These are phyloP conservation scores for Drosophila malerkotliana DNA, from an alignment of 1,140 invertebrate species.

Conservation along the genomic window DNA sequence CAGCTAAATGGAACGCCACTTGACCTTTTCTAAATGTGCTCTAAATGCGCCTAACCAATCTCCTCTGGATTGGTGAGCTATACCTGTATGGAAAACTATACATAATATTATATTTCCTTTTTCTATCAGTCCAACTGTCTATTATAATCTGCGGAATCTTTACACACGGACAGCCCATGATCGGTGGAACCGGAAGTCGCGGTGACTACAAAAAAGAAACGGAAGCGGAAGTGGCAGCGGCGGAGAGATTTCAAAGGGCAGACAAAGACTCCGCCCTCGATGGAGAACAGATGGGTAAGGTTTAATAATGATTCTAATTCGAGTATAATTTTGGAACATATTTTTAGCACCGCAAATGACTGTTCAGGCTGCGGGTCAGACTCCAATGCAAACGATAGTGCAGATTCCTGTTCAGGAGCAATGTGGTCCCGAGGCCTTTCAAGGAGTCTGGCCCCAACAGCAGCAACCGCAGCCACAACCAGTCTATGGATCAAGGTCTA, in stretches of 20 bases:
- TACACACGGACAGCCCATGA: constrained; percentile 25
- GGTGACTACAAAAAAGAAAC: constrained; percentile 1
- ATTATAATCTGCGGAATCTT: constrained; percentile 26
- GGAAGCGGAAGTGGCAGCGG: background rate
- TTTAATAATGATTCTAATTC: background rate
- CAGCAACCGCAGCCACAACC: constrained; percentile 7
- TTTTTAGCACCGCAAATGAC: background rate
- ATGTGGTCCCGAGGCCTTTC: background rate
- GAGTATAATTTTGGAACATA: background rate
- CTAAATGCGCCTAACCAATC: constrained; percentile 65
- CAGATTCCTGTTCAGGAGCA: background rate
- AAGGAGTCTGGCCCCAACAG: background rate
- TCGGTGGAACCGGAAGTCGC: constrained; percentile 3
- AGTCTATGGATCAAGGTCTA: background rate
- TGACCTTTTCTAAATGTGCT: constrained; percentile 52
- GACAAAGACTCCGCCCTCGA: constrained; percentile 1
- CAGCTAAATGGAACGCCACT: constrained; percentile 18
- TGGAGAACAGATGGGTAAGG: constrained; percentile 3
- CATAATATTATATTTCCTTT: too few relatives aligned
- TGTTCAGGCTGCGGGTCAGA: constrained; percentile 1
- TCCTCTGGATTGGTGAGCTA: constrained; percentile 57
- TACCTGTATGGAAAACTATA: background rate
- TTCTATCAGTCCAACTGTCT: constrained; percentile 24
- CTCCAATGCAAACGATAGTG: background rate
- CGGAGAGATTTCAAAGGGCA: background rate